Evolutionary conservation across 53 echinoderm and acorn worm species (phyloP).

Genomic region (Henricia sp.): DNA sequence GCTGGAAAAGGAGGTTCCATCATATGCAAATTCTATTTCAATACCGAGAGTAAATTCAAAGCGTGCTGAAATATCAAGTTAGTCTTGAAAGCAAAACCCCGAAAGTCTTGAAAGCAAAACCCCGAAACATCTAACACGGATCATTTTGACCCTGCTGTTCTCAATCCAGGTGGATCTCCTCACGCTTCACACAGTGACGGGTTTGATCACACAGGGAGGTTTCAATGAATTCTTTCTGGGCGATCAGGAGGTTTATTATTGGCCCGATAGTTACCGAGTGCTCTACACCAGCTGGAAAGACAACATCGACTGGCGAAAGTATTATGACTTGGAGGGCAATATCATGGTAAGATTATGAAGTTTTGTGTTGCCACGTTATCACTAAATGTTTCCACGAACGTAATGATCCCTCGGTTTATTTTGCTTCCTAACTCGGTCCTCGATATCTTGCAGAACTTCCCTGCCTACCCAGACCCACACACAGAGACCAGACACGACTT

Average conservation of each 20-base stretch:
- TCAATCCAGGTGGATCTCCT: slow-evolving; percentile 68
- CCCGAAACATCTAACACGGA: background rate
- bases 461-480: slow-evolving; percentile 77
- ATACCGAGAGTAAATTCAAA: too few relatives aligned
- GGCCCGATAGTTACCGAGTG: slow-evolving; percentile 74
- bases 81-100: too few relatives aligned
- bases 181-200: slow-evolving; percentile 70
- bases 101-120: background rate
- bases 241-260: slow-evolving; percentile 39
- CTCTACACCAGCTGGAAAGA: slow-evolving; percentile 70
- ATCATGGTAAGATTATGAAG: slow-evolving; percentile 67
- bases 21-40: too few relatives aligned
- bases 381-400: background rate
- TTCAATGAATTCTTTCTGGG: slow-evolving; percentile 14
- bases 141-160: background rate
- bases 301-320: slow-evolving; percentile 53
- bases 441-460: slow-evolving; percentile 73
- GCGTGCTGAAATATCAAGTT: too few relatives aligned
- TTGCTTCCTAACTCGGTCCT: background rate
- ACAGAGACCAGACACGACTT: slow-evolving; percentile 81
- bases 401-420: background rate
- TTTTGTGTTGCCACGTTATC: background rate
- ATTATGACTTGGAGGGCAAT: slow-evolving; percentile 58
- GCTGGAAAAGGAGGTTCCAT: too few relatives aligned
- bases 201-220: slow-evolving; percentile 88